A percentile compares a stretch with the other conserved stretches of the same genome.
Evolutionary conservation across 2,888 invertebrate species (phyloP).

Genomic region (Macrophya annulata): DNA sequence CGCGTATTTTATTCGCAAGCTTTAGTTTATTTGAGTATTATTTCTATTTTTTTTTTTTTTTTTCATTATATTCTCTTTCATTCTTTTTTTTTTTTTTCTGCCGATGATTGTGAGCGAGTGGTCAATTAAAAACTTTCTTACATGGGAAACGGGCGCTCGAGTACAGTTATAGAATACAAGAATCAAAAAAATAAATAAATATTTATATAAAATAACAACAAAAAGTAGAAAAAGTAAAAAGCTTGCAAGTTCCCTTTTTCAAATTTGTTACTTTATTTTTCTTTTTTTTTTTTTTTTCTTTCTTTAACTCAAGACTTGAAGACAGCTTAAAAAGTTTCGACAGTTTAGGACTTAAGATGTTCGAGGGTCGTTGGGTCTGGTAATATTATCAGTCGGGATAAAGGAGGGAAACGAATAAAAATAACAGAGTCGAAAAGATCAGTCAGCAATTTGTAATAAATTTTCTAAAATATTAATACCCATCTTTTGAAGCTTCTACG

Average conservation of each 20-base stretch:
- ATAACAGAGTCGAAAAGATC: background rate
- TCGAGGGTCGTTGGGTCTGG: background rate
- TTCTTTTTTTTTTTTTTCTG: background rate
- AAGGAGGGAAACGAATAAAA: background rate
- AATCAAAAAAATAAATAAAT: background rate
- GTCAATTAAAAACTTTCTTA: conserved; percentile 24
- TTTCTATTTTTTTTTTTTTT: background rate
- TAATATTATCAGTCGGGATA: conserved; percentile 3
- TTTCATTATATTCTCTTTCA: too few species aligned
- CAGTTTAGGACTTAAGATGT: background rate
- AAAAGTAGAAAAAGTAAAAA: background rate
- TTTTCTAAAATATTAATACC: background rate
- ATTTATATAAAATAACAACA: background rate
- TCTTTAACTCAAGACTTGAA: background rate
- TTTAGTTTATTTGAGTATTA: too few species aligned
- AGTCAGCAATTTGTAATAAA: conserved; percentile 1
- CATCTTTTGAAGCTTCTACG: background rate
- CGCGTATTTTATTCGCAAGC: background rate
- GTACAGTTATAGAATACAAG: background rate
- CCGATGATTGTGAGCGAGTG: background rate
- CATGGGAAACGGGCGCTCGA: background rate
- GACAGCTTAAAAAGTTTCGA: conserved; percentile 5
- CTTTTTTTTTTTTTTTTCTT: background rate
- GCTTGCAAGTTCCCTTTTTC: background rate
- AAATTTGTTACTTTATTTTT: background rate